Evolutionary conservation across 2,113 vertebrate species (phyloP), one percentile per base, ranked within the genome.

Genomic region (Micromys minutus): DNA sequence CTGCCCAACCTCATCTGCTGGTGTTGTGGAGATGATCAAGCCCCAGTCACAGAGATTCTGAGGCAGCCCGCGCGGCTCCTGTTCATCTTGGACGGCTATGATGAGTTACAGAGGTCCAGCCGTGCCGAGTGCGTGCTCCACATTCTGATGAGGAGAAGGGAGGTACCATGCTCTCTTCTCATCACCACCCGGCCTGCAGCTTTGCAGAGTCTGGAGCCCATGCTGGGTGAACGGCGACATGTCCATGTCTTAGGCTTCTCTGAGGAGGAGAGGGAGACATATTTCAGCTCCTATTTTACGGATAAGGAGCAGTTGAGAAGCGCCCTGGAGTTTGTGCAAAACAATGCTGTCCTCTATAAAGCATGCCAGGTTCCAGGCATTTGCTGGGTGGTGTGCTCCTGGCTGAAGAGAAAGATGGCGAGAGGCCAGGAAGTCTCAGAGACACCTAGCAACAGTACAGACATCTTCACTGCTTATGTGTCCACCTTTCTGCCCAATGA

Each of bases 21-120:
- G 92, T 89, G 90, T 3, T 96, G 96, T 12, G 92, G 87, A 61
- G 92, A 97, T 39, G 29, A n/a, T 5, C n/a, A 83, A 45, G 94
- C 52, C 0, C 95, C 94, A 0, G 65, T 95, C 3, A 1, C 5
- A 13, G 97, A 97, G 89, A 95, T 97, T 75, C 12, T 47, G 91
- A 87, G 79, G 63, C 84, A 97, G 34, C 96, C 96, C 0, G 96
- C 97, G 77, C 67, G 91, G 34, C 88, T 98, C 21, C 97, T 98
- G 15, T 97, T 98, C 61, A 95, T 98, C 81, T 63, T 98, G 93
- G 98, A 98, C 65, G 98, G 97, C 79, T 98, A 96, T 75, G 97
- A 98, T 69, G 97, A 98, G n/a, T 80, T 98, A 80, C 91, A 87
- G 69, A 59, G 47, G 36, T 87, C 1, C n/a, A 94, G 42, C 8